Base-by-base conservation (phyloP, 2,888 invertebrate species). In the Galerucella calmariensis region DNA sequence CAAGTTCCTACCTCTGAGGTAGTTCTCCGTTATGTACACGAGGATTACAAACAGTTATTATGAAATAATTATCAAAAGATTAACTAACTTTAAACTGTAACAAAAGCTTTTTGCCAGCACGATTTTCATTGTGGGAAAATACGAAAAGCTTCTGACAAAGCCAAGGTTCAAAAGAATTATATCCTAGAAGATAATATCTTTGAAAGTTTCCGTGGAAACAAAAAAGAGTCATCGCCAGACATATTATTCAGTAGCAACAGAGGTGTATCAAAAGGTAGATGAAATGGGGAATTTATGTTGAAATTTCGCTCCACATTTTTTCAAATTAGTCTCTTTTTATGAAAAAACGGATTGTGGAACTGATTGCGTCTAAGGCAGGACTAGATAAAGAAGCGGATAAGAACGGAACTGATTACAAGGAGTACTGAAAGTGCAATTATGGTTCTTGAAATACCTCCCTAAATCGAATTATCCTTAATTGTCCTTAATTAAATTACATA, bases 31-130 rank as follows among this genome's bases (percentile, higher is more conserved):
- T 20, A 3, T 35, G 61, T n/a, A 27, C 41, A 27, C 41, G 65
- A 56, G 51, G n/a, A 44, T 59, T 59, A 20, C 56, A 20, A 63
- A 44, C 72, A 48, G 58, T 72, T 72, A 67, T 67, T 58, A 72
- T 67, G 58, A 72, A 66, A 66, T 72, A 72, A 72, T 72, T 72
- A 72, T 72, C 63, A 63, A 72, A 72, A 72, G 71, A 72, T 72
- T 72, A 72, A 72, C 71, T 72, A 59, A 72, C 66, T 48, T 72
- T 72, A 72, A 67, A 72, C 72, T 56, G 72, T 51, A 66, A 72
- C 72, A 72, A 72, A 72, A 67, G 66, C 59, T 72, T 72, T 72
- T 67, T 44, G 66, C 27, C 51, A 72, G 56, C 66, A 41, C 27
- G 27, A 59, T 67, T 70, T 27, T 46, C 59, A 66, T 72, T 67